Evolutionary conservation across 2,113 vertebrate species (phyloP).

Genomic region (Haemorhous mexicanus): DNA sequence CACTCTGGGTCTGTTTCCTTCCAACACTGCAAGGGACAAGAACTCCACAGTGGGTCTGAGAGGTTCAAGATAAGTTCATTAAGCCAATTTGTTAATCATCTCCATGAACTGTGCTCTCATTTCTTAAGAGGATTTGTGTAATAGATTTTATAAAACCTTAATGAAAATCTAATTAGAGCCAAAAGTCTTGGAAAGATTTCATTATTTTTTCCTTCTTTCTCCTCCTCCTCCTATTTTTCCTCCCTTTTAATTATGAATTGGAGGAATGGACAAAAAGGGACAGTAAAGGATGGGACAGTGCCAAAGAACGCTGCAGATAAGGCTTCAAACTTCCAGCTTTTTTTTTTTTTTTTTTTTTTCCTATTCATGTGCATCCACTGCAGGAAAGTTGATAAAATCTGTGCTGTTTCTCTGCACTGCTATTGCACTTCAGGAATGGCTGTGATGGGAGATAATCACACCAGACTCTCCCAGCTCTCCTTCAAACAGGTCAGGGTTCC

Average conservation of each 20-base stretch:
- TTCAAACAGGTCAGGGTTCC: neutral
- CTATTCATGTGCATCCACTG: neutral
- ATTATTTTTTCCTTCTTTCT: too few species aligned
- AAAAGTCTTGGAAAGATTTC: constrained; percentile 14
- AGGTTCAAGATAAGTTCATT: constrained; percentile 43
- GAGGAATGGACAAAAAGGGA: neutral
- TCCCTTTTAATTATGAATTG: constrained; percentile 4
- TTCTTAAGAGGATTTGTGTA: constrained; percentile 38
- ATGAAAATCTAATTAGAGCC: constrained; percentile 59
- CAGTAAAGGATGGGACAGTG: neutral
- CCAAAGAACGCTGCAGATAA: neutral
- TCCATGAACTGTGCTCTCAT: neutral
- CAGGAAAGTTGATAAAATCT: neutral
- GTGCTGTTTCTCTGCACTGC: neutral
- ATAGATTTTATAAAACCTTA: constrained; percentile 54
- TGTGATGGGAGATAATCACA: neutral
- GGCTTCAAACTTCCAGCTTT: neutral
- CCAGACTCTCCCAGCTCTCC: neutral
- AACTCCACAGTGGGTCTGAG: neutral
- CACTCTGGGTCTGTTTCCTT: neutral
- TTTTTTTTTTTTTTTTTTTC: neutral
- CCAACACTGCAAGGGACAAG: neutral
- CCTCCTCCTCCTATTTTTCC: neutral
- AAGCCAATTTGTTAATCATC: constrained; percentile 56
- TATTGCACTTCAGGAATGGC: neutral